Conservation (phyloP, 2,797 vertebrate genomes). For the Rallus crepitans region DNA sequence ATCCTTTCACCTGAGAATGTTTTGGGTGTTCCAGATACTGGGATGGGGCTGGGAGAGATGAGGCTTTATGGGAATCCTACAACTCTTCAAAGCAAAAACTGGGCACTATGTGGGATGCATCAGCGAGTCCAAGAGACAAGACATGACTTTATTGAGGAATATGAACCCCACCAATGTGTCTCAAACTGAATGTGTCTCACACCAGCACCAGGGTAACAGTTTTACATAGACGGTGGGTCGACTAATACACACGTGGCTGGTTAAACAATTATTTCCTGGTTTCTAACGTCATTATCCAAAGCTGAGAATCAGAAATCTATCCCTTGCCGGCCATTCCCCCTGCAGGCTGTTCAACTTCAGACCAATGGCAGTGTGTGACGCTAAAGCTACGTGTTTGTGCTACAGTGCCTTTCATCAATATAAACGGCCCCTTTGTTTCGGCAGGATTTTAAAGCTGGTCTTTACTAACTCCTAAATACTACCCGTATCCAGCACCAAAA, state of each 20-base stretch:
- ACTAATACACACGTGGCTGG: background rate
- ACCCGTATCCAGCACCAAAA: background rate
- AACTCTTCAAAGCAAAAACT: background rate
- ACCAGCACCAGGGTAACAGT: background rate
- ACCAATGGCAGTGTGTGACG: background rate
- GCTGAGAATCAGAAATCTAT: conserved; percentile 38
- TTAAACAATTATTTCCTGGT: conserved; percentile 7
- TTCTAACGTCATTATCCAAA: background rate
- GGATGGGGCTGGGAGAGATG: background rate
- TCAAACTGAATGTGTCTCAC: background rate
- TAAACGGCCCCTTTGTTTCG: background rate
- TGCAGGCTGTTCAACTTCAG: background rate
- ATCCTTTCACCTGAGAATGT: background rate
- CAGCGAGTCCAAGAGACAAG: background rate
- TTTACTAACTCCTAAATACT: background rate
- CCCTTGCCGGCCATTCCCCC: background rate
- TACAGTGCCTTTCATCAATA: background rate
- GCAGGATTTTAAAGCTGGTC: background rate
- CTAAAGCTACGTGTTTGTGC: background rate
- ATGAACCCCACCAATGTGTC: background rate
- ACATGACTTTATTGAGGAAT: background rate
- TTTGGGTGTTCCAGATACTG: background rate
- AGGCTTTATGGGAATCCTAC: background rate
- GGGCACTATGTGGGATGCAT: background rate
- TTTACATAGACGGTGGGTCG: background rate